phyloP scores from a whole-genome alignment of 2,113 vertebrate genomes.

The Cyprinodon tularosa region DNA sequence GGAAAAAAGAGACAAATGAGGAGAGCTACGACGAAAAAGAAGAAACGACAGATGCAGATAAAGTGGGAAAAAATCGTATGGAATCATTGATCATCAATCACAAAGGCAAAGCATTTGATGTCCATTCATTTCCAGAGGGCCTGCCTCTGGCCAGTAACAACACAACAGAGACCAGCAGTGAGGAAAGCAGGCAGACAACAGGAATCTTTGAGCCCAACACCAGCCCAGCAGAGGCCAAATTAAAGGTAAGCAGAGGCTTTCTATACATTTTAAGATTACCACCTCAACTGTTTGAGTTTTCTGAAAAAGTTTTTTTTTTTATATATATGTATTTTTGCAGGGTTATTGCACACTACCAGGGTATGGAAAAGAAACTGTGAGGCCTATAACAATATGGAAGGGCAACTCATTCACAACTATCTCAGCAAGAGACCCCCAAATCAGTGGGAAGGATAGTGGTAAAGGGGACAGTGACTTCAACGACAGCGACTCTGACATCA shows the following conservation, averaged over 20 bases:
- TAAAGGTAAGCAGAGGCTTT: slow-evolving; percentile 79
- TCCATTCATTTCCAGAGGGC: slow-evolving; percentile 86
- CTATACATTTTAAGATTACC: slow-evolving; percentile 6
- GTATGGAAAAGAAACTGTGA: slow-evolving; percentile 85
- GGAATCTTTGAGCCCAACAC: slow-evolving; percentile 87
- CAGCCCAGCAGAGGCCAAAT: slow-evolving; percentile 81
- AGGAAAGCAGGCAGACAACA: slow-evolving; percentile 79
- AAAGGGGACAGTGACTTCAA: slow-evolving; percentile 99
- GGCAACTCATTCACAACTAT: slow-evolving; percentile 95
- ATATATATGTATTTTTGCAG: slow-evolving; percentile 64
- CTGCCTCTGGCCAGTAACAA: slow-evolving; percentile 80
- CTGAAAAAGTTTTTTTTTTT: slow-evolving; percentile 1
- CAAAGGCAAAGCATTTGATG: slow-evolving; percentile 85
- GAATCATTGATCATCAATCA: slow-evolving; percentile 80
- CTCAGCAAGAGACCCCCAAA: slow-evolving; percentile 89
- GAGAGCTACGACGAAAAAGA: slow-evolving; percentile 65
- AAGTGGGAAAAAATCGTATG: slow-evolving; percentile 79
- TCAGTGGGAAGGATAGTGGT: slow-evolving; percentile 98
- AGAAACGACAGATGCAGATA: slow-evolving; percentile 82
- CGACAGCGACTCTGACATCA: slow-evolving; percentile 96
- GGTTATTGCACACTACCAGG: slow-evolving; percentile 85
- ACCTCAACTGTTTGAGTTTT: slow-evolving; percentile 5
- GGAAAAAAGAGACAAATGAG: slow-evolving; percentile 83
- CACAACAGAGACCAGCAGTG: slow-evolving; percentile 70
- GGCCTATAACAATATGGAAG: slow-evolving; percentile 93